Evolutionary conservation across 2,797 vertebrate genomes (phyloP).

Genomic region (Rhincodon typus): DNA sequence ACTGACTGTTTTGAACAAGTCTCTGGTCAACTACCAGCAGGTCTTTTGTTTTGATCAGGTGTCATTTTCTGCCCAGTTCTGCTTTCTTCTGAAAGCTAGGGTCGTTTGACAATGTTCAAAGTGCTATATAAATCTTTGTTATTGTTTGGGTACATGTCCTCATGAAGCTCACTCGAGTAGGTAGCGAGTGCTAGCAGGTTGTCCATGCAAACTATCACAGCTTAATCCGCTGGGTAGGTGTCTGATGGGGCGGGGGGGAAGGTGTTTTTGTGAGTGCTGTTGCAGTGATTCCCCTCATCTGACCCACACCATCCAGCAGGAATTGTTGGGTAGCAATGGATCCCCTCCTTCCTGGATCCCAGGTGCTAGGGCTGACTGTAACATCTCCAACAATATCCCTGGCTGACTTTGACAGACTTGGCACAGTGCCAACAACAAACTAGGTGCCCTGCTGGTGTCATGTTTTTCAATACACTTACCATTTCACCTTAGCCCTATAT

Average conservation of each 20-base stretch:
- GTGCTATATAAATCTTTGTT: not conserved
- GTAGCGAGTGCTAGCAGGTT: not conserved
- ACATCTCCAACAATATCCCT: not conserved
- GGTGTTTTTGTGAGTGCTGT: not conserved
- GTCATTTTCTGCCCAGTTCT: not conserved
- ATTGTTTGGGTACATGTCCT: not conserved
- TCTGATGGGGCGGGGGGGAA: too few relatives aligned
- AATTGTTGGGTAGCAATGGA: not conserved
- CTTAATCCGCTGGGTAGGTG: not conserved
- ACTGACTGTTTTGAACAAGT: too few relatives aligned
- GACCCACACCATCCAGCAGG: not conserved
- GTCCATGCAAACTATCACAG: not conserved
- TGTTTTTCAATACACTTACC: not conserved
- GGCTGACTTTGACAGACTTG: not conserved
- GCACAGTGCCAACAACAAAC: too few relatives aligned
- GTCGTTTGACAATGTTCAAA: not conserved
- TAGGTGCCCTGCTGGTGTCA: not conserved
- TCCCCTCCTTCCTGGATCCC: not conserved
- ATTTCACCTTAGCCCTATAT: not conserved
- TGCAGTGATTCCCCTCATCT: not conserved
- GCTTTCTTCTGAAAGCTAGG: not conserved
- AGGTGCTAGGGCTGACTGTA: not conserved
- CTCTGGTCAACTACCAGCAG: not conserved
- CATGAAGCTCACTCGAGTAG: not conserved
- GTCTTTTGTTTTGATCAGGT: not conserved